Evolutionary conservation across 37 sponge, comb jelly and placozoan genomes (phyloP).

Genomic region (Axinella damicornis): DNA sequence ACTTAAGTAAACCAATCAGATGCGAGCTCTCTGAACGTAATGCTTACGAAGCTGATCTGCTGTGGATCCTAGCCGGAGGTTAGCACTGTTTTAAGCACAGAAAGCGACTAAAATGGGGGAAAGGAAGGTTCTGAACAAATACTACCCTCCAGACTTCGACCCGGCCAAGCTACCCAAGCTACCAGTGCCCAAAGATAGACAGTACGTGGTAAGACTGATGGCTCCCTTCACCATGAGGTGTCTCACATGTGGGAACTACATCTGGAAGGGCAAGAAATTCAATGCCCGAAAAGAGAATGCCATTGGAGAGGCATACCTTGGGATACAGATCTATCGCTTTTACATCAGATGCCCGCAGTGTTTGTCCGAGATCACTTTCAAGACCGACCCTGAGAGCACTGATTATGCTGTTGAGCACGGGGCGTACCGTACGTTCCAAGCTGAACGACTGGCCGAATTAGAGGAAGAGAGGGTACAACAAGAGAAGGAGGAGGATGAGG

Average conservation of each 20-base stretch:
- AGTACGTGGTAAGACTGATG: slow-evolving; percentile 95
- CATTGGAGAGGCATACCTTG: slow-evolving; percentile 87
- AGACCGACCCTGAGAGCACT: slow-evolving; percentile 96
- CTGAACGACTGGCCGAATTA: slow-evolving; percentile 84
- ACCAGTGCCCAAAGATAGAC: slow-evolving; percentile 68
- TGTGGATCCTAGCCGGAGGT: too few species aligned
- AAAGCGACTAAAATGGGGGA: slow-evolving; percentile 69
- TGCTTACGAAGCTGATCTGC: too few species aligned
- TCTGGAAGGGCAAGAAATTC: slow-evolving; percentile 98
- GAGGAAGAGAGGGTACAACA: slow-evolving; percentile 75
- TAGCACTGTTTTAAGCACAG: too few species aligned
- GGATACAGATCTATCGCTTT: slow-evolving; percentile 90
- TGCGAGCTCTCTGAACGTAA: too few species aligned
- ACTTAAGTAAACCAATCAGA: too few species aligned
- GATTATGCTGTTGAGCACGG: slow-evolving; percentile 97
- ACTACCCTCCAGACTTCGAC: slow-evolving; percentile 98
- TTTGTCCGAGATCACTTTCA: slow-evolving; percentile 95
- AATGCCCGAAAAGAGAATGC: slow-evolving; percentile 95
- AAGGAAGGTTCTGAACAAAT: slow-evolving; percentile 92
- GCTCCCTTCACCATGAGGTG: slow-evolving; percentile 99
- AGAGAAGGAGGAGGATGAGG: slow-evolving; percentile 94
- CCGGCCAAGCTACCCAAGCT: slow-evolving; percentile 87
- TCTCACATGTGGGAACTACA: slow-evolving; percentile 96
- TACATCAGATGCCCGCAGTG: slow-evolving; percentile 97
- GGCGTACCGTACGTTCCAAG: slow-evolving; percentile 95